Evolutionary conservation across 2,888 invertebrate genomes (phyloP).

Genomic region (Ditula angustiorana): DNA sequence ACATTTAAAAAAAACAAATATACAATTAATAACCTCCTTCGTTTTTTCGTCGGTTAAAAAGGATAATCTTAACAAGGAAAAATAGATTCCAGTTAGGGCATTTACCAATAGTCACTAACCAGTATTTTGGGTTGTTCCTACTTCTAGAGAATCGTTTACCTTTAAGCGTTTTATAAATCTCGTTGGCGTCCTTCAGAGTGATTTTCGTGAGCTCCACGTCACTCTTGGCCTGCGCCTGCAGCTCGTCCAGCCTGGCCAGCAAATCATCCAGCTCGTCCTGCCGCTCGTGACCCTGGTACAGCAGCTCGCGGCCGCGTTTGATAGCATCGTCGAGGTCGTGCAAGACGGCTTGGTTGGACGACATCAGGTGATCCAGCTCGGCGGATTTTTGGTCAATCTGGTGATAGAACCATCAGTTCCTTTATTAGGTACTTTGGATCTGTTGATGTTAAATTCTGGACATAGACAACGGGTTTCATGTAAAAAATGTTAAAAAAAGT

Average conservation of each 20-base stretch:
- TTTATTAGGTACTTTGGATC: no score
- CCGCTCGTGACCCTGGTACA: slow-evolving; percentile 84
- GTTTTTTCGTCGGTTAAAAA: no score
- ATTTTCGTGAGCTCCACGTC: slow-evolving; percentile 94
- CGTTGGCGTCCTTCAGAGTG: slow-evolving; percentile 91
- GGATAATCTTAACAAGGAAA: no score
- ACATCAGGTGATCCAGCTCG: slow-evolving; percentile 78
- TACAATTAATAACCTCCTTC: no score
- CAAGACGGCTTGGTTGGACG: slow-evolving; percentile 85
- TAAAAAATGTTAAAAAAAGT: no score
- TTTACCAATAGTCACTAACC: no score
- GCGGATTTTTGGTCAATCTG: slow-evolving; percentile 84
- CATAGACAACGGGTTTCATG: no score
- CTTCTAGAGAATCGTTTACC: no score
- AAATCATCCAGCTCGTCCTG: slow-evolving; percentile 93
- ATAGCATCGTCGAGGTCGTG: slow-evolving; percentile 88
- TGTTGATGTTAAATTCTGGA: no score
- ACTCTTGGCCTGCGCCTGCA: slow-evolving; percentile 90
- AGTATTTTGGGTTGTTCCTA: no score
- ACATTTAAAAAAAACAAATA: no score
- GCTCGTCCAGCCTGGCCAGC: slow-evolving; percentile 91
- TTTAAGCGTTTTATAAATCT: slow-evolving; percentile 88
- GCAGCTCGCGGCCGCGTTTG: slow-evolving; percentile 87
- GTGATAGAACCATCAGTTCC: not conserved
- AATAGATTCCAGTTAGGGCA: no score